Percentiles rank a stretch among this genome's conserved stretches.
These are phyloP conservation scores for Prunella fulvescens DNA, from an alignment of 2,113 vertebrate species.

Conservation along the genomic window DNA sequence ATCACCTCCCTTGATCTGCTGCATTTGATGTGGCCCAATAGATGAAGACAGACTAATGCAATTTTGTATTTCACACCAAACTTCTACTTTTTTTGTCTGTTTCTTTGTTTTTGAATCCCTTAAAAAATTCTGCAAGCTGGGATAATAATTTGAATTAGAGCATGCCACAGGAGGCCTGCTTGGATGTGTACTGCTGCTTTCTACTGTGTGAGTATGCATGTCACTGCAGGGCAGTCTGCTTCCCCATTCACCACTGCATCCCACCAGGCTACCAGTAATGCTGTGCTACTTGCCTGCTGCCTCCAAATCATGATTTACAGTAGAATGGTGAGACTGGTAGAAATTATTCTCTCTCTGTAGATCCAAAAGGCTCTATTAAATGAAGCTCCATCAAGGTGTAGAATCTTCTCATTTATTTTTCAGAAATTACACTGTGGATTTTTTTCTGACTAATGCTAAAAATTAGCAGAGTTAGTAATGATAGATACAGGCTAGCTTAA, in stretches of 20 bases:
- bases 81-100: background rate
- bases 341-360: background rate
- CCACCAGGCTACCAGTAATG: background rate
- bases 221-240: background rate
- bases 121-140: background rate
- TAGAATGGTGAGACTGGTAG: background rate
- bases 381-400: background rate
- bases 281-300: background rate
- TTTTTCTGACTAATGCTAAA: background rate
- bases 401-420: background rate
- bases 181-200: background rate
- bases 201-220: background rate
- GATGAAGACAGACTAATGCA: background rate
- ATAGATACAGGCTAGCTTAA: background rate
- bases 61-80: background rate
- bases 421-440: background rate
- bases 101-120: background rate
- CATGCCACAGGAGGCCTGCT: background rate
- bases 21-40: background rate
- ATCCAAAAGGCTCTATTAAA: background rate
- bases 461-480: background rate
- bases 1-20: background rate
- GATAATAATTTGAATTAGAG: background rate
- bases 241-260: background rate
- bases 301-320: background rate